Evolutionary conservation across 2,113 vertebrate species (phyloP).

Genomic region (Brevimyrus niger): DNA sequence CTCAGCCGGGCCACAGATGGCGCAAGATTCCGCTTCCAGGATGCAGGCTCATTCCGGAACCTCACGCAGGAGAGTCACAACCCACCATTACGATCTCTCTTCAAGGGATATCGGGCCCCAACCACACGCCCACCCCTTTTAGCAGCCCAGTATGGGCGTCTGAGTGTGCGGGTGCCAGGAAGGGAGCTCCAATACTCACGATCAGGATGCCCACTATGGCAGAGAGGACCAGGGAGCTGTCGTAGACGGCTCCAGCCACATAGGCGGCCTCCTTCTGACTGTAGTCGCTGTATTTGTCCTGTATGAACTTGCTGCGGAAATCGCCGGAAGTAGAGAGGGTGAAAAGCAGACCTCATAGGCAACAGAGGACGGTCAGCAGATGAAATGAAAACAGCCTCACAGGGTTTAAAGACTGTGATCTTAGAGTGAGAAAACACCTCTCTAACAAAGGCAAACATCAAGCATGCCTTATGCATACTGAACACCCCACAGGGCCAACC

Average conservation of each 20-base stretch:
- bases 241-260: constrained; percentile 64
- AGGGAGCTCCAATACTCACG: constrained; percentile 46
- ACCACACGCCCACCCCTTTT: not conserved
- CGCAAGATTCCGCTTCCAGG: constrained; percentile 1
- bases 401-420: not conserved
- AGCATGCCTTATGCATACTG: not conserved
- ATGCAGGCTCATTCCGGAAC: not conserved
- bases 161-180: not conserved
- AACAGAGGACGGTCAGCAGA: constrained; percentile 18
- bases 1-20: constrained; percentile 8
- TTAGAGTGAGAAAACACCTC: not conserved
- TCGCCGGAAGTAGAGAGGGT: not conserved
- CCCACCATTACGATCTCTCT: not conserved
- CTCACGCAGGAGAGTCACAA: not conserved
- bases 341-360: not conserved
- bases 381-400: not conserved
- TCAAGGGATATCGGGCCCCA: not conserved
- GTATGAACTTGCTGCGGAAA: constrained; percentile 69
- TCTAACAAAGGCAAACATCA: not conserved
- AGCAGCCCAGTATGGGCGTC: not conserved
- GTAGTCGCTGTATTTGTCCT: constrained; percentile 72
- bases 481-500: not conserved
- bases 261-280: constrained; percentile 64
- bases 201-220: constrained; percentile 66
- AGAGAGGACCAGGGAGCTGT: constrained; percentile 66